Evolutionary conservation across 2,888 invertebrate species (phyloP).

Genomic region (Pollenia griseotomentosa): DNA sequence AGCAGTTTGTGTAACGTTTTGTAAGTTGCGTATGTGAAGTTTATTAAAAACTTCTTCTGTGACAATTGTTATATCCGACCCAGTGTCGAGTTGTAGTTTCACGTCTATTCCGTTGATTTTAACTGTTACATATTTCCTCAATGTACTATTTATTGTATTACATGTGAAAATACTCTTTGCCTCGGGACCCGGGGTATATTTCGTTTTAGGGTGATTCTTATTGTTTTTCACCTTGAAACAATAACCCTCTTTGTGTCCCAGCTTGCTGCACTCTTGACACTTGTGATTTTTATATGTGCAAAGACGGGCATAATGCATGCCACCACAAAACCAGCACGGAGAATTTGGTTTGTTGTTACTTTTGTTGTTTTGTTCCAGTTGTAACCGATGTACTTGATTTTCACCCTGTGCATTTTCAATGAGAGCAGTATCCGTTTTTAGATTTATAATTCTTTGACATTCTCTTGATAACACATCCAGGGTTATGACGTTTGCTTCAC

Average conservation of each 20-base stretch:
- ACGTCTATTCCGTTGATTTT: conserved; percentile 60
- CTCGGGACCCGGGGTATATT: neutral
- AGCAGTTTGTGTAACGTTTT: conserved; percentile 23
- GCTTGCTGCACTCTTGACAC: conserved; percentile 57
- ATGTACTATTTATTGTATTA: too few relatives aligned
- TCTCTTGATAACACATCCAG: conserved; percentile 67
- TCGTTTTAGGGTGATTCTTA: conserved; percentile 49
- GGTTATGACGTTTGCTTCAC: conserved; percentile 59
- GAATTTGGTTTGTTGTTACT: conserved; percentile 46
- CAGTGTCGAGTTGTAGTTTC: conserved; percentile 63
- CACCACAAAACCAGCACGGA: conserved; percentile 72
- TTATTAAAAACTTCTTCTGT: conserved; percentile 37
- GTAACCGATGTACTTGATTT: conserved; percentile 37
- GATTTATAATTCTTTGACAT: conserved; percentile 70
- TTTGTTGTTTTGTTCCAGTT: conserved; percentile 28
- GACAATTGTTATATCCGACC: conserved; percentile 65
- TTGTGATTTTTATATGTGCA: conserved; percentile 64
- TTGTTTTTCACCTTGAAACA: conserved; percentile 45
- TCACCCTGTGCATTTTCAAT: conserved; percentile 54
- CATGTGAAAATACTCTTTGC: too few relatives aligned
- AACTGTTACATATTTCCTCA: conserved; percentile 14
- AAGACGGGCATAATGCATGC: conserved; percentile 67
- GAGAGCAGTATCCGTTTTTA: conserved; percentile 69
- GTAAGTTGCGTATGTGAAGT: conserved; percentile 3
- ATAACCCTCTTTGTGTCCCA: conserved; percentile 67